These are phyloP conservation scores for Epinephelus cyanopodus DNA, from an alignment of 2,113 vertebrate species.

Conservation along the genomic window DNA sequence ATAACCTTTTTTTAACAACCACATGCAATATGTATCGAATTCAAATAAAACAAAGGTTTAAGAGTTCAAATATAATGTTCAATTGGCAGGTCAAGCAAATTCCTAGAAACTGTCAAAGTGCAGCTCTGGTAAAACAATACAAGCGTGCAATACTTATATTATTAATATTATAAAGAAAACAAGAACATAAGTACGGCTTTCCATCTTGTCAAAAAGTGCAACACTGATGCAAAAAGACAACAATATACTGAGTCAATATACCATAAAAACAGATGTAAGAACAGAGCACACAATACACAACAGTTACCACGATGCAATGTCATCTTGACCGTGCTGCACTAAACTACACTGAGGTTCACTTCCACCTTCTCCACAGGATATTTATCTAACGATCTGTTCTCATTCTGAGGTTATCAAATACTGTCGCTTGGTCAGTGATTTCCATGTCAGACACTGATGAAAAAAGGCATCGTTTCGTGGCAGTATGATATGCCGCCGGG, in stretches of 20 bases:
- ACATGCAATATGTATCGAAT: not conserved
- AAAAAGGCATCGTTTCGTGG: too few species aligned
- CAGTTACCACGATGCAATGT: not conserved
- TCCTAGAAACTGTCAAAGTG: not conserved
- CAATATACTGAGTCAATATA: not conserved
- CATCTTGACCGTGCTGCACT: not conserved
- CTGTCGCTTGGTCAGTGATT: too few species aligned
- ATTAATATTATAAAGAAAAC: not conserved
- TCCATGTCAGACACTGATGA: too few species aligned
- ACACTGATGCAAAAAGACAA: not conserved
- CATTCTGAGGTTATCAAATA: too few species aligned
- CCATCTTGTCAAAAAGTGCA: not conserved
- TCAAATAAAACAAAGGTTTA: not conserved
- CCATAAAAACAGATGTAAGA: too few species aligned
- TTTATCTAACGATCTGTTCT: not conserved
- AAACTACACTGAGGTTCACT: not conserved
- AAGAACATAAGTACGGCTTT: not conserved
- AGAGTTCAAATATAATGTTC: not conserved
- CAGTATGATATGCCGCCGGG: too few species aligned
- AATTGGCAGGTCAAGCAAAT: not conserved
- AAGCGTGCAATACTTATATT: not conserved
- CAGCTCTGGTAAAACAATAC: not conserved
- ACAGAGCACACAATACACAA: too few species aligned
- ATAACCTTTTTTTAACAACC: not conserved
- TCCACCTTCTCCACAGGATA: not conserved